Percentiles rank a stretch among this genome's conserved stretches.
Conservation (phyloP, 2,888 invertebrate species). For the Eudemis profundana region DNA sequence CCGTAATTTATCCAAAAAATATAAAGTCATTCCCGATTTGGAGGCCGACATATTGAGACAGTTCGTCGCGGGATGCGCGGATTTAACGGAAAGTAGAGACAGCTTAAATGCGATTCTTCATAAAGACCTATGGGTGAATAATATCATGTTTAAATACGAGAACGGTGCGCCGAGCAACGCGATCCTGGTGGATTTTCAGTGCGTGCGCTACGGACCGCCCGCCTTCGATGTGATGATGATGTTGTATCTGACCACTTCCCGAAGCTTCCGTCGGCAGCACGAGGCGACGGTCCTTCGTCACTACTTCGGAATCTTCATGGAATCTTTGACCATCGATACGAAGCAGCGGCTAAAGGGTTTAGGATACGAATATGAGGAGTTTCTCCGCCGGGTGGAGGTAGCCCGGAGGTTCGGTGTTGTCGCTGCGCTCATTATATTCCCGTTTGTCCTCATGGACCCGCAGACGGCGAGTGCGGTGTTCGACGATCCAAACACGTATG, state of each 20-base stretch:
- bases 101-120: conserved; percentile 71
- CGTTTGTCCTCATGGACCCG: conserved; percentile 32
- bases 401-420: conserved; percentile 50
- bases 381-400: conserved; percentile 47
- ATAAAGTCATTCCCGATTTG: conserved; percentile 51
- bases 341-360: conserved; percentile 52
- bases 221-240: conserved; percentile 69
- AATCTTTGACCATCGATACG: conserved; percentile 55
- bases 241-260: conserved; percentile 64
- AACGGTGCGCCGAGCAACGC: conserved; percentile 59
- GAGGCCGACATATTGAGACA: conserved; percentile 55
- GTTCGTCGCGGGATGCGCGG: conserved; percentile 62
- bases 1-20: conserved; percentile 61
- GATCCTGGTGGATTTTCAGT: conserved; percentile 72
- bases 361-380: conserved; percentile 45
- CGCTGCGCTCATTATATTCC: conserved; percentile 36
- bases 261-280: conserved; percentile 59
- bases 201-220: conserved; percentile 70
- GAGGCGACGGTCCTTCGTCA: conserved; percentile 50
- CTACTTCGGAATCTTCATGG: conserved; percentile 57
- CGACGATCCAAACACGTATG: conserved; percentile 28
- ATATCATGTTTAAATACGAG: conserved; percentile 71
- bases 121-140: conserved; percentile 75
- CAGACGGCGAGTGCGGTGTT: conserved; percentile 17
- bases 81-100: conserved; percentile 55